These are phyloP conservation scores for Drosophila chauvacae DNA, from an alignment of 1,140 invertebrate genomes.

Conservation along the genomic window DNA sequence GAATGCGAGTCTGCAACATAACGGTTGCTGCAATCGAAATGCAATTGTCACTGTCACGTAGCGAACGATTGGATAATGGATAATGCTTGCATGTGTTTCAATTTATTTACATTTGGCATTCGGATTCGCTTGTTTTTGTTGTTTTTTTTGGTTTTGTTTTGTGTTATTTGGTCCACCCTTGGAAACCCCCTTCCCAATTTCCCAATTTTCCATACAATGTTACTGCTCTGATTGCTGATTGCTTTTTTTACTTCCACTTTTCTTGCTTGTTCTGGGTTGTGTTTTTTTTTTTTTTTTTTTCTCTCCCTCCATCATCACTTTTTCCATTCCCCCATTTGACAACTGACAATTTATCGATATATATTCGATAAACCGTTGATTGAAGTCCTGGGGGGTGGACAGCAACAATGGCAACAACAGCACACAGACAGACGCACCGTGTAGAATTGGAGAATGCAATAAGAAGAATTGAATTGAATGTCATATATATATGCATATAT, in stretches of 20 bases:
- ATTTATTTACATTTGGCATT: constrained; percentile 57
- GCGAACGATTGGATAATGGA: constrained; percentile 49
- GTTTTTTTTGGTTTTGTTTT: constrained; percentile 10
- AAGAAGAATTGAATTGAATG: constrained; percentile 19
- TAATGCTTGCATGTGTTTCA: constrained; percentile 57
- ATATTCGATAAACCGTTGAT: constrained; percentile 36
- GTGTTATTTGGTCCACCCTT: neutral
- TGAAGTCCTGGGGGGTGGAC: constrained; percentile 11
- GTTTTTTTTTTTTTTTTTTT: neutral
- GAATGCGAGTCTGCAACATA: constrained; percentile 29
- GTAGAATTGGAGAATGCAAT: constrained; percentile 41
- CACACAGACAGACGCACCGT: constrained; percentile 9
- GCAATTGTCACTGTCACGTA: constrained; percentile 55
- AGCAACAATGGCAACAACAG: constrained; percentile 27
- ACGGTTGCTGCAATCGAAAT: constrained; percentile 35
- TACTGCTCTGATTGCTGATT: constrained; percentile 31
- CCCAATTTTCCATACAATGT: constrained; percentile 10
- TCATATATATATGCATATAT: constrained; percentile 1
- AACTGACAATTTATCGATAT: constrained; percentile 44
- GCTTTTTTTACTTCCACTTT: constrained; percentile 34
- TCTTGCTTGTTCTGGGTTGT: constrained; percentile 11
- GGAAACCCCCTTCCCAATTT: neutral
- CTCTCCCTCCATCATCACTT: neutral
- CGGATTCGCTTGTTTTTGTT: constrained; percentile 34
- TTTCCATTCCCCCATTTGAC: constrained; percentile 15